Conservation (phyloP, 2,888 invertebrate genomes). For the Girardia tigrina region DNA sequence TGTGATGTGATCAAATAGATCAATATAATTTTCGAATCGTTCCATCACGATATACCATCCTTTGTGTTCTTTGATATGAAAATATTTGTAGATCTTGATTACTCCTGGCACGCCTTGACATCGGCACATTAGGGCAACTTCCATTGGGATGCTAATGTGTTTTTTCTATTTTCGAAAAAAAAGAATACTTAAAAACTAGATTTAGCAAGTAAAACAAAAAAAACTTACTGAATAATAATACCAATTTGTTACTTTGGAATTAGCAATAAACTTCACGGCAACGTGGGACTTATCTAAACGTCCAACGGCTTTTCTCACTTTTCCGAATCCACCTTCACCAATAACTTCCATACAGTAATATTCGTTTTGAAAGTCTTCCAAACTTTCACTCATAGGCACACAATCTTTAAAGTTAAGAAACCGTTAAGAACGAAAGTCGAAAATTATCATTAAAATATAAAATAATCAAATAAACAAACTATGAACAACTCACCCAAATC, state of each 20-base stretch:
- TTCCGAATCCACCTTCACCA: neutral
- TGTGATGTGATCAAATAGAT: slow-evolving; percentile 58
- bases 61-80: neutral
- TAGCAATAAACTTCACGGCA: neutral
- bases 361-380: slow-evolving; percentile 1
- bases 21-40: slow-evolving; percentile 52
- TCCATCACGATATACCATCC: slow-evolving; percentile 54
- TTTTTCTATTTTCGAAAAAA: neutral
- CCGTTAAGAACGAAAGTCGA: too few relatives aligned
- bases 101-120: neutral
- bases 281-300: neutral
- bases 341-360: neutral
- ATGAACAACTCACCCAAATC: neutral
- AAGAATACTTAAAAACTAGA: neutral
- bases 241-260: neutral
- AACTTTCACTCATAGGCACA: slow-evolving; percentile 8
- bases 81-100: neutral
- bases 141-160: neutral
- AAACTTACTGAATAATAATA: neutral
- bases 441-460: too few relatives aligned
- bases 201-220: neutral
- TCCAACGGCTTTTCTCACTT: neutral
- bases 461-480: neutral
- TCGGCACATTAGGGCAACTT: slow-evolving; percentile 1
- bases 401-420: too few relatives aligned